These are phyloP conservation scores for Calephelis perditalis DNA, from an alignment of 2,888 invertebrate genomes.

Conservation along the genomic window DNA sequence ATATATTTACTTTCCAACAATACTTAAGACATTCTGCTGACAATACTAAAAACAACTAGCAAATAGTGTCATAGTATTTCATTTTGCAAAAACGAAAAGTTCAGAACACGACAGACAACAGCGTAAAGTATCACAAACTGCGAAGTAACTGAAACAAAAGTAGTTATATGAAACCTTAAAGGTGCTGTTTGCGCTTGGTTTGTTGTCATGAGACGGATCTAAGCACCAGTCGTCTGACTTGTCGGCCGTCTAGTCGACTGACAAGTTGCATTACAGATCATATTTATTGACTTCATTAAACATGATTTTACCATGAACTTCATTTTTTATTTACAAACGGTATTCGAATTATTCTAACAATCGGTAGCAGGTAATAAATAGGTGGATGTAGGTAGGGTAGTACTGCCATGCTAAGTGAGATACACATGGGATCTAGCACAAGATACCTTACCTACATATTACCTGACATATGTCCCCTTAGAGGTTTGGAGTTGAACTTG, in stretches of 20 bases:
- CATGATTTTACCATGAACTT: too few species aligned
- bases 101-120: conserved; percentile 13
- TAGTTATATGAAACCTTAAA: conserved; percentile 62
- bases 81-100: conserved; percentile 9
- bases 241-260: conserved; percentile 10
- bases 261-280: too few species aligned
- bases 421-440: too few species aligned
- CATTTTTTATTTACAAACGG: too few species aligned
- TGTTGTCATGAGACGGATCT: conserved; percentile 36
- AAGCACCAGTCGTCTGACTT: conserved; percentile 26
- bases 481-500: too few species aligned
- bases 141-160: conserved; percentile 52
- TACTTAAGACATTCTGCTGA: conserved; percentile 1
- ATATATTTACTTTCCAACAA: conserved; percentile 3
- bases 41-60: conserved; percentile 9
- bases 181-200: conserved; percentile 41
- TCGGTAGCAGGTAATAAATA: too few species aligned
- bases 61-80: conserved; percentile 7
- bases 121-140: conserved; percentile 32
- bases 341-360: too few species aligned
- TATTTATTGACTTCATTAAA: too few species aligned
- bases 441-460: too few species aligned
- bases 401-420: too few species aligned
- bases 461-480: too few species aligned
- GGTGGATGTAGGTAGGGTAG: too few species aligned